phyloP scores from a whole-genome alignment of 1,140 invertebrate genomes.

The Drosophila orena region DNA sequence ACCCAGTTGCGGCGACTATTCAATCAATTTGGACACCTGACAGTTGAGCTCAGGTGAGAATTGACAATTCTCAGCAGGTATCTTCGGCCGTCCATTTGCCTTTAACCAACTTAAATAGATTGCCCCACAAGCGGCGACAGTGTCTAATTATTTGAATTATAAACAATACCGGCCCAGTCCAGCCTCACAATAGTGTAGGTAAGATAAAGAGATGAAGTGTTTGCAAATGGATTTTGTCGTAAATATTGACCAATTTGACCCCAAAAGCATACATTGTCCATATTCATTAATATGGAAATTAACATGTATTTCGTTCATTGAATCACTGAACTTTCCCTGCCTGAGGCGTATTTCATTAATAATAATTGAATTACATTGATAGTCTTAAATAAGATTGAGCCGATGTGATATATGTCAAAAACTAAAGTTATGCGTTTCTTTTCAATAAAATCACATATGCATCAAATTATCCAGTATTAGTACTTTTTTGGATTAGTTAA shows the following conservation, averaged over 20 bases:
- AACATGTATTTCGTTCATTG: no score
- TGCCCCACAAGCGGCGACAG: neutral
- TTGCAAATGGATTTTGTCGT: neutral
- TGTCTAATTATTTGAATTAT: neutral
- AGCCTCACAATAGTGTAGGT: neutral
- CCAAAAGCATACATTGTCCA: neutral
- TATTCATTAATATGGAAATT: no score
- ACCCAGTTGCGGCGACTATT: slow-evolving; percentile 26
- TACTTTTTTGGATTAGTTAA: no score
- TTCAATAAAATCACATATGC: no score
- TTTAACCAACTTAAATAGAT: slow-evolving; percentile 1
- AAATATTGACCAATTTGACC: neutral
- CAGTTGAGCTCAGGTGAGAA: slow-evolving; percentile 10
- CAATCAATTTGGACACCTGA: slow-evolving; percentile 33
- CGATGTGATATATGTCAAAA: no score
- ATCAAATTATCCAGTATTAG: no score
- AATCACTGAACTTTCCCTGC: neutral
- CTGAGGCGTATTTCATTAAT: neutral
- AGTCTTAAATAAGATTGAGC: no score
- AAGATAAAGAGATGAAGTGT: neutral
- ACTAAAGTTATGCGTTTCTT: no score
- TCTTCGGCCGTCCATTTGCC: neutral
- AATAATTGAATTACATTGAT: no score
- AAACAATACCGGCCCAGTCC: neutral
- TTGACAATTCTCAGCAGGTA: slow-evolving; percentile 8